Percentiles rank a stretch among this genome's conserved stretches.
Evolutionary conservation across 2,113 vertebrate species (phyloP).

Genomic region (Hydrolagus affinis): DNA sequence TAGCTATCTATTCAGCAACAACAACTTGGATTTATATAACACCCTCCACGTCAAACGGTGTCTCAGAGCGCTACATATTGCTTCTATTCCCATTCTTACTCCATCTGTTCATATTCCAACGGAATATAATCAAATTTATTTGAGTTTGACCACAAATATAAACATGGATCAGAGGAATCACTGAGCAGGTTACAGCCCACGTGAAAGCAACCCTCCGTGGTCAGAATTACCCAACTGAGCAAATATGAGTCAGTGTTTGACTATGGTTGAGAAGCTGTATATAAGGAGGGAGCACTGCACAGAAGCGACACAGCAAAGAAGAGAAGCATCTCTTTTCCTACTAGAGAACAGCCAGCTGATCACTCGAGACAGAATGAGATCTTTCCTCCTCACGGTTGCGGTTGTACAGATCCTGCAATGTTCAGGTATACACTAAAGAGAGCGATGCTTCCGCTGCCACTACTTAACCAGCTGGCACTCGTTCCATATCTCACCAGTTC

Average conservation of each 20-base stretch:
- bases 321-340: conserved; percentile 6
- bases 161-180: not conserved
- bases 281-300: not conserved
- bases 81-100: not conserved
- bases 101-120: not conserved
- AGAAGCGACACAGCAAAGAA: not conserved
- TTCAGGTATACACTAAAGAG: conserved; percentile 21
- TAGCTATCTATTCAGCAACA: no score
- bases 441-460: not conserved
- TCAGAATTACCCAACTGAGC: not conserved
- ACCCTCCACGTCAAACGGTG: no score
- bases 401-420: conserved; percentile 19
- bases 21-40: no score
- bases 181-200: not conserved
- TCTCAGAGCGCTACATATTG: no score
- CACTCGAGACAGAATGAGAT: conserved; percentile 11
- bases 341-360: not conserved
- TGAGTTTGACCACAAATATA: not conserved
- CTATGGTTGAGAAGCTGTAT: conserved; percentile 6
- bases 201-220: not conserved
- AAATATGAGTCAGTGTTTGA: conserved; percentile 19
- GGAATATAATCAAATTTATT: not conserved
- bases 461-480: not conserved
- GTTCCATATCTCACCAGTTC: no score
- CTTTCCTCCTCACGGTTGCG: conserved; percentile 2